A percentile compares a stretch with the other conserved stretches of the same genome.
Evolutionary conservation across 2,797 vertebrate genomes (phyloP).

Genomic region (Orestias chungarensis): DNA sequence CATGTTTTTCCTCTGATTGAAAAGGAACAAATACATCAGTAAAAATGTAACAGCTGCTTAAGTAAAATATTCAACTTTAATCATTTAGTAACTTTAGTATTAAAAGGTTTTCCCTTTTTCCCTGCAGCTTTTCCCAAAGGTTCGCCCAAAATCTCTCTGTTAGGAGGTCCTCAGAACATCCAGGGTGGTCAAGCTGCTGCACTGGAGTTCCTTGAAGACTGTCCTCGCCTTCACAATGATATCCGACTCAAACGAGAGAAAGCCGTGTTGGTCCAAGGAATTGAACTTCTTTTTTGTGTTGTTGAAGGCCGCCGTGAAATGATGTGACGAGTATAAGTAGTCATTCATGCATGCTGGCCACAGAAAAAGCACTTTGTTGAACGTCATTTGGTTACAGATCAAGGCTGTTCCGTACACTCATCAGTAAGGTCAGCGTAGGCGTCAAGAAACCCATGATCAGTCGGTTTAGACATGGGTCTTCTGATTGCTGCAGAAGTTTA

Average conservation of each 20-base stretch:
- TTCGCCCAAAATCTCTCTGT: conserved; percentile 79
- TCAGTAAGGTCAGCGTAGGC: conserved; percentile 1
- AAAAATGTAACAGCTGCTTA: neutral
- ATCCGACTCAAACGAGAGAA: conserved; percentile 2
- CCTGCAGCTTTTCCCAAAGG: conserved; percentile 81
- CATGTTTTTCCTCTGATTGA: neutral
- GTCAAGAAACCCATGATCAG: conserved; percentile 2
- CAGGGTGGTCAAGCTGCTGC: neutral
- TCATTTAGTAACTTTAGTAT: neutral
- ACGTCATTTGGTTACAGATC: conserved; percentile 8
- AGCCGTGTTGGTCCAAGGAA: neutral
- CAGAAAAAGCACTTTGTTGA: conserved; percentile 2
- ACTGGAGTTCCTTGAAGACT: conserved; percentile 1
- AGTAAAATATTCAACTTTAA: neutral
- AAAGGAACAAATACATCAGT: neutral
- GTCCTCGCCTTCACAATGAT: conserved; percentile 18
- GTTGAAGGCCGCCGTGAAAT: conserved; percentile 27
- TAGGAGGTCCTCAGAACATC: conserved; percentile 33
- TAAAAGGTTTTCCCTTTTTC: neutral
- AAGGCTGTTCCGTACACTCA: conserved; percentile 16
- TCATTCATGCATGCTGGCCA: neutral
- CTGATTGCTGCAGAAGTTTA: neutral
- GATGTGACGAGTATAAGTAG: neutral
- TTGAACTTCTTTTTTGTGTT: neutral
- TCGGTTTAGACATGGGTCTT: conserved; percentile 19